Base-by-base conservation (phyloP, 2,797 vertebrate species). In the Helicolenus hilgendorfi region DNA sequence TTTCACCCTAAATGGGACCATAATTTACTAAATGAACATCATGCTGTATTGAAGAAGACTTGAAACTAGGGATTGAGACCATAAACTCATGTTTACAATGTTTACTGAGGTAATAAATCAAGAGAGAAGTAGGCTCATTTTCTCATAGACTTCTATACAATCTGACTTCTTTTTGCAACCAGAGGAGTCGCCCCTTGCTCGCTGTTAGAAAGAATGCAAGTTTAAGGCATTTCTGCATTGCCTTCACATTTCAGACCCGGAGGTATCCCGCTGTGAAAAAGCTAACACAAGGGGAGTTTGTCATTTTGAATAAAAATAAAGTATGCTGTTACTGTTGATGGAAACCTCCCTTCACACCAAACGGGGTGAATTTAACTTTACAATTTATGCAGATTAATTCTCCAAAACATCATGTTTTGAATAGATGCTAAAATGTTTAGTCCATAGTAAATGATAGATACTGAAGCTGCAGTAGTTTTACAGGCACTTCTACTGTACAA, bases 161-260 rank as follows among this genome's bases (percentile, higher is more conserved):
- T 45, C 41, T 3, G 41, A 45, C 41, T 18, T 45, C 14, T 45
- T 45, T 45, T 7, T 45, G 41, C 41, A 18, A 45, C 41, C 41
- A 18, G 41, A 45, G 14, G 41, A 45, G 41, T 45, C 14, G 14
- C 6, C 41, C 41, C 41, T 14, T 45, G 41, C 41, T 45, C 14
- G 38, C 14, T 45, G 0, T 0, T 45, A 18, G 38, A 45, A 7
- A 45, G 14, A 45, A 45, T 45, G 41, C 0, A 45, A 45, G 14
- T 45, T 45, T 15, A 45, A 18, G 14, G 41, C 41, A 45, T 2
- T 45, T 15, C 41, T 0, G 41, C 41, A 45, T 45, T 45, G 31
- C 14, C 41, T 45, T 45, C 41, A 45, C 41, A 1, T 45, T 45
- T 18, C 41, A 45, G 41, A 45, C 41, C 14, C 3, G 14, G 14